Evolutionary conservation across 1,140 invertebrate genomes (phyloP), one percentile per base, ranked within the genome.

Genomic region (Vanessa atalanta): DNA sequence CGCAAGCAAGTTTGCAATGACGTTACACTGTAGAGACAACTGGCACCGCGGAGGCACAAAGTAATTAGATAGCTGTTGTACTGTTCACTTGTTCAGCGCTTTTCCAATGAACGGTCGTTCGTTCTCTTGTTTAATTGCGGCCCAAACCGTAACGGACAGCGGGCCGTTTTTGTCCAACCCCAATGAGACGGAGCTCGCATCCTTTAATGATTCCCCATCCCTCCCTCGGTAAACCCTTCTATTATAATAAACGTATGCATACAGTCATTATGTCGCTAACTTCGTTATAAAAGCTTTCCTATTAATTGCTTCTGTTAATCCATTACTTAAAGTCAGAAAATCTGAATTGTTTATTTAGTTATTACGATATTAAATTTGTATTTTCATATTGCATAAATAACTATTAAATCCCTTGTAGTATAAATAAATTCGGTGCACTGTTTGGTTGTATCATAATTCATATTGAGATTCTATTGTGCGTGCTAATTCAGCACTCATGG

Each of bases 41-140:
- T 72, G 81, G 81, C 79, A 70, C 77, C 77, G 79, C 79, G 80
- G 79, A 80, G 84, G 83, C 81, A 80, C 83, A 85, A 88, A 90
- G 87, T 90, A 90, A 88, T 89, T 89, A 90, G 87, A 89, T 88
- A 81, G 82, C 81, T 75, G 82, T 85, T 87, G 81, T 87, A 84
- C 85, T 84, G 84, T 88, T 88, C 80, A 84, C 83, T 89, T 87
- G 85, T 88, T 88, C 87, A 86, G 85, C 86, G 83, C 79, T 89
- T 87, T 88, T 85, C 84, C 85, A 84, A 84, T 85, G 87, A 83
- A 82, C 82, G 86, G 70, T 73, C 82, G 80, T 70, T 69, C 78
- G 75, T 83, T 81, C 81, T 84, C 79, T 76, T 88, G 85, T 87
- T 88, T 91, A 88, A 91, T 91, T 89, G 89, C 85, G 77, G 81